Conservation (phyloP, 2,797 vertebrate genomes). For the Clamator glandarius region DNA sequence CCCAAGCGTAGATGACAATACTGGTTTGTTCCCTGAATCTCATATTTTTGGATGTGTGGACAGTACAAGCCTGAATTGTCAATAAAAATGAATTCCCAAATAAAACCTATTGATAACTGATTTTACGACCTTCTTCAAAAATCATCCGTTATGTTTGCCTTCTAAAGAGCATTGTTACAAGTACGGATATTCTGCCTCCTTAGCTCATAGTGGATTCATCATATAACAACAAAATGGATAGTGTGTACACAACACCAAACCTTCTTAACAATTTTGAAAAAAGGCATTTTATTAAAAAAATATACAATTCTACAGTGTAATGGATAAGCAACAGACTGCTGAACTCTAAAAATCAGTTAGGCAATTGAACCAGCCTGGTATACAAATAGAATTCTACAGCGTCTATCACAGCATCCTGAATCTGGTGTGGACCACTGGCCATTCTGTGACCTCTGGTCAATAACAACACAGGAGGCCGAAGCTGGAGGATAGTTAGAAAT, state of each 20-base stretch:
- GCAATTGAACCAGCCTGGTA: neutral
- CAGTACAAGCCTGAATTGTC: neutral
- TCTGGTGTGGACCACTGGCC: neutral
- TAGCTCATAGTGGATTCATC: neutral
- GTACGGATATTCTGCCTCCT: neutral
- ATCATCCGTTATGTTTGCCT: neutral
- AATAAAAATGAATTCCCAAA: neutral
- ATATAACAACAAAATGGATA: neutral
- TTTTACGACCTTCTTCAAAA: neutral
- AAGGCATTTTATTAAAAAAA: neutral
- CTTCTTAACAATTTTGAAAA: neutral
- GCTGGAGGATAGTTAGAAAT: neutral
- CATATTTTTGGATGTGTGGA: neutral
- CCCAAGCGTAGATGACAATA: neutral
- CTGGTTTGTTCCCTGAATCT: neutral
- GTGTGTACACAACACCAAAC: neutral
- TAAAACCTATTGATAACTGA: neutral
- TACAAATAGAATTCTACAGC: neutral
- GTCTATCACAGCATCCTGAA: neutral
- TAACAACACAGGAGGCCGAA: neutral
- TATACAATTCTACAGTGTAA: neutral
- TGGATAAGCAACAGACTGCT: neutral
- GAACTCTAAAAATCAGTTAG: neutral
- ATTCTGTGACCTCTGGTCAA: neutral
- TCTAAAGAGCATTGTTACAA: neutral